Base-by-base conservation (phyloP, 2,888 invertebrate genomes). In the Coleophora flavipennella region DNA sequence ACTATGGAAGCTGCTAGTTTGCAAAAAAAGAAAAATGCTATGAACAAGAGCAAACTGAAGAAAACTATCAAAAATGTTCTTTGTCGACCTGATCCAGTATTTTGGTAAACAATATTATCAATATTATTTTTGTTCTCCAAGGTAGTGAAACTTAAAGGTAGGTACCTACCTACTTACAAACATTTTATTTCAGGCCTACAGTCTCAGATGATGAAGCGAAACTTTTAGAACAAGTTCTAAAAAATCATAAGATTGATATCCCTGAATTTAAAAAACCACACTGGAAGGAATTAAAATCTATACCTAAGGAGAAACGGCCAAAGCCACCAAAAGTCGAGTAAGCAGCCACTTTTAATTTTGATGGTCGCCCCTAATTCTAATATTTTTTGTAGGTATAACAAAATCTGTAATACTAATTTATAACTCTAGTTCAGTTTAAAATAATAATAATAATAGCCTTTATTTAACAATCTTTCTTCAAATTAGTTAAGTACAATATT, bases 41-140 rank as follows among this genome's bases (percentile, higher is more conserved):
- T 75, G 1, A 71, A 55, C 39, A 84, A 78, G 52, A 70, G 72
- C n/a, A 80, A 83, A 60, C 46, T 84, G 9, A 78, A 79, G 55
- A 81, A 75, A 65, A 78, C 72, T 12, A 67, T 84, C 9, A 80
- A 76, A 66, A 83, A 83, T 54, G 63, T 81, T 13, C 45, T 85
- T 33, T 76, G 78, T 47, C 62, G 79, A n/a, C 77, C 81, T 2
- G 79, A 79, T 48, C 61, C 69, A 13, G 39, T 67, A 31, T 60
- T 64, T 54, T 84, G 85, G 84, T 83, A 59, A 59, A 51, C 38
- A 39, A 14, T 29, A 8, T 13, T n/a, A 13, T n/a, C 1, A 33
- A 8, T 35, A 32, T 13, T 40, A 31, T 35, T 10, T 2, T 27
- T 10, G 10, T 9, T 27, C 28, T 27, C 8, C 28, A 1, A 27